These are phyloP conservation scores for Ormyrus rosae DNA, from an alignment of 2,888 invertebrate species.

Conservation along the genomic window DNA sequence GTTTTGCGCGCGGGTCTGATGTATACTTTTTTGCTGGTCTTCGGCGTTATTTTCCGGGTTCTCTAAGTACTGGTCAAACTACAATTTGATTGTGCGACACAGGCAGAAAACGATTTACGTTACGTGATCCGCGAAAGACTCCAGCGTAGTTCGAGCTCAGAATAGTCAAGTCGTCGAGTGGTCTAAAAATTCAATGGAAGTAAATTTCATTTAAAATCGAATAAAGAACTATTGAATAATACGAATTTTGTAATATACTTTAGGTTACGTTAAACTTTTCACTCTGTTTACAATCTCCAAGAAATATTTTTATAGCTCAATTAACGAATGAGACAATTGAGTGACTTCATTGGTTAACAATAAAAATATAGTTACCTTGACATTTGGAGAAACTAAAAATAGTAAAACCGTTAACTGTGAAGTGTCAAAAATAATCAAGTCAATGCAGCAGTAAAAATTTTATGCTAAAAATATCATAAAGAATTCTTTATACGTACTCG, in stretches of 20 bases:
- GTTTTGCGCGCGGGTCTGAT: not conserved
- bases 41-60: conserved; percentile 20
- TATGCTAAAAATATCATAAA: conserved; percentile 4
- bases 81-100: conserved; percentile 26
- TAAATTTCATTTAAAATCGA: too few relatives aligned
- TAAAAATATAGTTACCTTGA: too few relatives aligned
- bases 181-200: too few relatives aligned
- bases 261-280: too few relatives aligned
- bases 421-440: conserved; percentile 8
- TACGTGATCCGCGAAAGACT: conserved; percentile 15
- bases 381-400: not conserved
- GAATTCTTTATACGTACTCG: not conserved
- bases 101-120: not conserved
- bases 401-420: not conserved
- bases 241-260: too few relatives aligned
- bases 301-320: too few relatives aligned
- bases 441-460: conserved; percentile 3
- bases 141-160: too few relatives aligned
- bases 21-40: not conserved
- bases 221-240: too few relatives aligned
- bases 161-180: too few relatives aligned
- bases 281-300: too few relatives aligned
- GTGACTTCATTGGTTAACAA: too few relatives aligned
- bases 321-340: too few relatives aligned
- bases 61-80: not conserved